Evolutionary conservation across 53 echinoderm and acorn worm species (phyloP).

Genomic region (Antedon mediterranea): DNA sequence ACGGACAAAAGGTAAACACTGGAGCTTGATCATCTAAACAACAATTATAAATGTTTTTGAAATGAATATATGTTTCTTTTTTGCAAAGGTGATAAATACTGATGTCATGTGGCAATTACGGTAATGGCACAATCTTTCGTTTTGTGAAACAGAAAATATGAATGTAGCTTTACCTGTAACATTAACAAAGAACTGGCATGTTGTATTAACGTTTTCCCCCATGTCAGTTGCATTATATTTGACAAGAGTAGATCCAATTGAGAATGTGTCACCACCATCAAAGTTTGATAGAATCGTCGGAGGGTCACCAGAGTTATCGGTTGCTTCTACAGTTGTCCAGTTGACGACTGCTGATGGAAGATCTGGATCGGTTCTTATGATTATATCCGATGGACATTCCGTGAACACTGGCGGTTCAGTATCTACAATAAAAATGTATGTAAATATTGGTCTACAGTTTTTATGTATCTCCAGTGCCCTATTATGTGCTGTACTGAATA

Average conservation of each 20-base stretch:
- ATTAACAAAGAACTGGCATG: neutral
- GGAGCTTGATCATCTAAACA: constrained; percentile 15
- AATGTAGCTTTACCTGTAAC: constrained; percentile 11
- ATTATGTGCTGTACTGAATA: too few relatives aligned
- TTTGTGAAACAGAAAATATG: too few relatives aligned
- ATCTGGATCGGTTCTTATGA: neutral
- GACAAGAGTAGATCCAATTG: neutral
- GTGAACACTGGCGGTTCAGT: neutral
- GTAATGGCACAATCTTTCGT: too few relatives aligned
- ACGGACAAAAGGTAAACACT: constrained; percentile 34
- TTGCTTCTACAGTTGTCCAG: neutral
- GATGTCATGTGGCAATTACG: too few relatives aligned
- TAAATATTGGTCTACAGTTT: too few relatives aligned
- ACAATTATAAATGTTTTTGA: too few relatives aligned
- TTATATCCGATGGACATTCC: neutral
- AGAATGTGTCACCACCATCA: neutral
- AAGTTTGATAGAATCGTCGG: neutral
- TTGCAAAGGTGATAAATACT: too few relatives aligned
- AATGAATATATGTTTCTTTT: too few relatives aligned
- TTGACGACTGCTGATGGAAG: neutral
- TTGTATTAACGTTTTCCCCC: neutral
- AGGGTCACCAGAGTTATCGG: neutral
- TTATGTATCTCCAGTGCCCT: too few relatives aligned
- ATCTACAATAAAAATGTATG: neutral
- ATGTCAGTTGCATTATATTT: constrained; percentile 3